A percentile compares a stretch with the other conserved stretches of the same genome.
phyloP scores from a whole-genome alignment of 1,140 invertebrate genomes.

The Zaprionus ghesquierei region DNA sequence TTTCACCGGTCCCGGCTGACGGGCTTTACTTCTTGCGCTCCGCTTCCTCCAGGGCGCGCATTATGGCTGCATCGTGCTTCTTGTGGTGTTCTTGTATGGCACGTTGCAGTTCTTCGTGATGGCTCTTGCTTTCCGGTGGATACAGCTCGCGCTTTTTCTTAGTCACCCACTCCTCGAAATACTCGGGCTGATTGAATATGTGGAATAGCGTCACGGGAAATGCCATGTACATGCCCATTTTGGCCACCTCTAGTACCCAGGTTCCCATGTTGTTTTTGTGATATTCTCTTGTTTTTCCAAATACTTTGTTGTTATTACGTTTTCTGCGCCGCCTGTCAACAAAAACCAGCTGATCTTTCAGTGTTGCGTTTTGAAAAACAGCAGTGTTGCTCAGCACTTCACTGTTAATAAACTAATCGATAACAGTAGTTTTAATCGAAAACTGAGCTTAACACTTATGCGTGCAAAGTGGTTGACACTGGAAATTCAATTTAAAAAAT shows the following conservation, averaged over 20 bases:
- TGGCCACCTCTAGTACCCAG: conserved; percentile 91
- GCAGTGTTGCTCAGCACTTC: too few relatives aligned
- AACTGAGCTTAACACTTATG: background rate
- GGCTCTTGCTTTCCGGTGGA: conserved; percentile 86
- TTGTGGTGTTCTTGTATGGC: conserved; percentile 85
- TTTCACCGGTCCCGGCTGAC: background rate
- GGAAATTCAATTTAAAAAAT: background rate
- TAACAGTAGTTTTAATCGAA: background rate
- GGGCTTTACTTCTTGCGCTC: conserved; percentile 62
- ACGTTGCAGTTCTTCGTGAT: conserved; percentile 85
- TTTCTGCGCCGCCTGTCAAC: conserved; percentile 42
- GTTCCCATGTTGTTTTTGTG: conserved; percentile 85
- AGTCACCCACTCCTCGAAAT: conserved; percentile 91
- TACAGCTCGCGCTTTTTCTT: conserved; percentile 87
- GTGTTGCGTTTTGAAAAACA: conserved; percentile 11
- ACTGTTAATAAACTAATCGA: background rate
- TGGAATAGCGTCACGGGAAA: conserved; percentile 94
- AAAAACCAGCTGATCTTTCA: conserved; percentile 54
- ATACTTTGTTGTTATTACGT: conserved; percentile 12
- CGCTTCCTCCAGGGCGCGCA: conserved; percentile 82
- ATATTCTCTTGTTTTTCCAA: background rate
- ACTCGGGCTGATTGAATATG: conserved; percentile 92
- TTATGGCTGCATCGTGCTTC: conserved; percentile 83
- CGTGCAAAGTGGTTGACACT: background rate
- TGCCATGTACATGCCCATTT: conserved; percentile 92